Base-by-base conservation (phyloP, 1,140 invertebrate species). In the Ephestia elutella region DNA sequence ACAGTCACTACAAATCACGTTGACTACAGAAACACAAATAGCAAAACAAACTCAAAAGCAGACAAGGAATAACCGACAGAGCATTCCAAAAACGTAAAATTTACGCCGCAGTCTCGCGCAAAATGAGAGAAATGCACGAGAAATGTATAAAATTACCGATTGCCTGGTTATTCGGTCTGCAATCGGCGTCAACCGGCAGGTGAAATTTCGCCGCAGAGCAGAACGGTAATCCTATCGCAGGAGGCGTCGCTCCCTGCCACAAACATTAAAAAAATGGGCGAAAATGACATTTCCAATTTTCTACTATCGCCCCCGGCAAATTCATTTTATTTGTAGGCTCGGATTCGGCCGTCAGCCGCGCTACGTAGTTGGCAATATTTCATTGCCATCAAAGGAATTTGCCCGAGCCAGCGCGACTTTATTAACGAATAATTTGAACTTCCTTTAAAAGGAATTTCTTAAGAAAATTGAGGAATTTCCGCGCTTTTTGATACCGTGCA, bases 221-320 rank as follows among this genome's bases (percentile, higher is more conserved):
- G 11, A 32, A 60, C 63, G 56, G 77, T 78, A 79, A 84, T 83
- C 80, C 79, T 79, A 78, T 80, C 80, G 71, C 64, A 57, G 57
- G 60, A 65, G 70, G 60, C 66, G 57, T 68, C 61, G 61, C 68
- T 58, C 67, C 66, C 67, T 71, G 72, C 75, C 73, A 66, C 81
- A 87, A 87, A 87, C 82, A 85, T 83, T 80, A 82, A 83, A 82
- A 53, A 84, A 85, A 66, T n/a, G n/a, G 70, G 73, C 75, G 70
- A 85, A 85, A 85, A 87, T 87, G 82, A 86, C 82, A 75, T 83
- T 85, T 86, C 82, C 85, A 87, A 87, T 87, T 87, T 87, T 87
- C 82, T 85, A 87, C 85, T 73, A 76, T 82, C 74, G 80, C 82
- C 78, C 66, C 60, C 73, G 81, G 69, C 71, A 75, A 78, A 80